phyloP scores from a whole-genome alignment of 2,113 vertebrate genomes.

The Coptodon rendalli region DNA sequence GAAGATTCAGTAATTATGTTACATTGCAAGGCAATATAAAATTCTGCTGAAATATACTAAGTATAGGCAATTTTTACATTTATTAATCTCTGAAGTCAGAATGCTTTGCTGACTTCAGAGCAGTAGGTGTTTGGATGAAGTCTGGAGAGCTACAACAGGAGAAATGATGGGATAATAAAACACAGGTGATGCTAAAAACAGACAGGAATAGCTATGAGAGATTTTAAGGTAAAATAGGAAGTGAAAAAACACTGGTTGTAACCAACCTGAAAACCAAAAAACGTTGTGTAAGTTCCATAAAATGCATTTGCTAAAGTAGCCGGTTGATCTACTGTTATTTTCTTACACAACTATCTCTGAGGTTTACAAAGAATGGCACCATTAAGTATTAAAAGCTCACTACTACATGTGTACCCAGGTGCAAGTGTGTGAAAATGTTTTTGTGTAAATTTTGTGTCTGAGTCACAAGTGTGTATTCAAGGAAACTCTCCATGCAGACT shows the following conservation, averaged over 20 bases:
- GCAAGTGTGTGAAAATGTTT: background rate
- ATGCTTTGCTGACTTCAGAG: background rate
- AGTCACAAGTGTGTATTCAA: background rate
- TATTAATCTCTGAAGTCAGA: background rate
- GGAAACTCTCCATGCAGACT: background rate
- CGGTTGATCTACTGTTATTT: background rate
- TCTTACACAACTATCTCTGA: background rate
- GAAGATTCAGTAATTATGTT: background rate
- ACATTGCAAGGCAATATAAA: background rate
- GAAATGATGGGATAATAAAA: background rate
- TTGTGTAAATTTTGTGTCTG: background rate
- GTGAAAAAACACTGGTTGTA: background rate
- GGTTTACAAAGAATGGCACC: accelerated
- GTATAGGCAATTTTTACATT: background rate
- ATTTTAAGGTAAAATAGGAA: background rate
- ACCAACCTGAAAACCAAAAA: accelerated
- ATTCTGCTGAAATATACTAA: background rate
- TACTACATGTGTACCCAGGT: accelerated
- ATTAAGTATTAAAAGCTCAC: background rate
- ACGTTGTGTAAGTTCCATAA: background rate
- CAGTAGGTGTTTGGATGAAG: background rate
- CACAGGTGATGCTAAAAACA: background rate
- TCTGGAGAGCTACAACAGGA: accelerated
- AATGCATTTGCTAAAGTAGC: background rate
- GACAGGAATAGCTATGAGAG: background rate